phyloP scores from a whole-genome alignment of 2,113 vertebrate species.

The Brachyistius frenatus region DNA sequence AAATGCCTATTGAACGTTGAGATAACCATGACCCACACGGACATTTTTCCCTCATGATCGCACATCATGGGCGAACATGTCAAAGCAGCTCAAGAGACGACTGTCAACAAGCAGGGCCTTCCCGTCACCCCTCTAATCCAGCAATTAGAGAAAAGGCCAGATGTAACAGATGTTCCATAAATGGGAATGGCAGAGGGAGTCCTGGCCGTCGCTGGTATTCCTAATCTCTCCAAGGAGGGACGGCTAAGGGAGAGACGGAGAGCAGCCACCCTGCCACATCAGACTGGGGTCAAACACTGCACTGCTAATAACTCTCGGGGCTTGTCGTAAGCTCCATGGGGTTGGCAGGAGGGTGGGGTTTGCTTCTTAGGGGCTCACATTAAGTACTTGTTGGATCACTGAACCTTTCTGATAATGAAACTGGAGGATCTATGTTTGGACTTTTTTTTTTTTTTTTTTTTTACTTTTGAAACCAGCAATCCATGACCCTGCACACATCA shows the following conservation, averaged over 20 bases:
- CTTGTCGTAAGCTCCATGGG: not conserved
- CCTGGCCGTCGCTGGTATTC: conserved; percentile 53
- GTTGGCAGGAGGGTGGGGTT: not conserved
- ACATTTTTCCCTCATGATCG: conserved; percentile 54
- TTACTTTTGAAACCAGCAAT: no score
- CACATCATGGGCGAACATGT: conserved; percentile 61
- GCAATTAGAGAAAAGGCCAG: conserved; percentile 70
- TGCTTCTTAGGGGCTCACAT: not conserved
- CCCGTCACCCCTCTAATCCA: conserved; percentile 69
- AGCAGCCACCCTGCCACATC: conserved; percentile 22
- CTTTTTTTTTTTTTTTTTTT: no score
- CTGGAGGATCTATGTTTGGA: no score
- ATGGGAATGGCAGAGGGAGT: conserved; percentile 63
- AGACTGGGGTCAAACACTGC: conserved; percentile 32
- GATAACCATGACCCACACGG: conserved; percentile 21
- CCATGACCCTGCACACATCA: no score
- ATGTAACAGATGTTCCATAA: conserved; percentile 76
- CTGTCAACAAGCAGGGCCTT: conserved; percentile 59
- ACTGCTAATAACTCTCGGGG: conserved; percentile 12
- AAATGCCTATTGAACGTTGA: conserved; percentile 21
- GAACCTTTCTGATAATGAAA: not conserved
- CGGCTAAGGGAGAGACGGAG: not conserved
- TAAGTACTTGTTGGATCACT: not conserved
- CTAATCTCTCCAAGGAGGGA: conserved; percentile 53
- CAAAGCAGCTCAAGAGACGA: conserved; percentile 70